Evolutionary conservation across 1,140 invertebrate genomes (phyloP).

Genomic region (Drosophila tropicalis): DNA sequence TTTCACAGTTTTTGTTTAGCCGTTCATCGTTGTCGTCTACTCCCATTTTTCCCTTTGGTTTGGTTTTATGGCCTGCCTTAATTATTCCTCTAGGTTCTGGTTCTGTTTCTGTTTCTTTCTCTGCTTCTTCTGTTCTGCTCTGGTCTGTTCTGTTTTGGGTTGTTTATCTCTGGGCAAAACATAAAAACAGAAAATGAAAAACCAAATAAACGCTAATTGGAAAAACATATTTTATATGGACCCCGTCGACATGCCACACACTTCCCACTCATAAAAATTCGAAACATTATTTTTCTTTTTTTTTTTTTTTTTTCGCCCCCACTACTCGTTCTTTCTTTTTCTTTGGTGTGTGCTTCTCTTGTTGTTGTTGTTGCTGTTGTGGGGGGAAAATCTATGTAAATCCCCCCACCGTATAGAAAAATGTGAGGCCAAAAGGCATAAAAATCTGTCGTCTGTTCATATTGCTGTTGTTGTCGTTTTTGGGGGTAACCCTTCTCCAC

Average conservation of each 20-base stretch:
- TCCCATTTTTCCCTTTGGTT: background rate
- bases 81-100: constrained; percentile 50
- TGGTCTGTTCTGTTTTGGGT: constrained; percentile 43
- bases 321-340: background rate
- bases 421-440: constrained; percentile 9
- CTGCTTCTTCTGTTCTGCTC: background rate
- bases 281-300: constrained; percentile 67
- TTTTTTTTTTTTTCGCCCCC: background rate
- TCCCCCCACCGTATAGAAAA: background rate
- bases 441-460: constrained; percentile 15
- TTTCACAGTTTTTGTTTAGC: constrained; percentile 9
- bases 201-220: constrained; percentile 81
- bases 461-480: background rate
- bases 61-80: constrained; percentile 39
- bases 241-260: constrained; percentile 54
- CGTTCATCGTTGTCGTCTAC: background rate
- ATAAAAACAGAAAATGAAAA: constrained; percentile 78
- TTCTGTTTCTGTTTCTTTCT: constrained; percentile 25
- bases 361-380: no score
- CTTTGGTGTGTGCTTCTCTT: background rate
- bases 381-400: background rate
- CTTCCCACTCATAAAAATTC: constrained; percentile 76
- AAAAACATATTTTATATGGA: constrained; percentile 80
- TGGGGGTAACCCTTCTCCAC: constrained; percentile 14
- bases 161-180: constrained; percentile 69